phyloP scores from a whole-genome alignment of 2,797 vertebrate species.

The Brotula barbata region DNA sequence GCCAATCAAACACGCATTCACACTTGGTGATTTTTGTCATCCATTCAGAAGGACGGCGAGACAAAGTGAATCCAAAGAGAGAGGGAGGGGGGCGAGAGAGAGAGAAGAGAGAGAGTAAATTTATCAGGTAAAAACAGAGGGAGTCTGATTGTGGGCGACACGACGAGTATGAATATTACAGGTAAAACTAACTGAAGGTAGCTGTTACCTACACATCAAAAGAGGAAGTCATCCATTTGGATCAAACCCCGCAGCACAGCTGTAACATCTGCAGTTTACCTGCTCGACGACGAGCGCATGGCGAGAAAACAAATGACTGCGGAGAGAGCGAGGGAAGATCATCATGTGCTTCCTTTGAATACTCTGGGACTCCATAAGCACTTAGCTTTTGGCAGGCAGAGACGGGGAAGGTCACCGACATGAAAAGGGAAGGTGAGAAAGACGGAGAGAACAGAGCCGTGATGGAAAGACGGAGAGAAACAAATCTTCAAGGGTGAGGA shows the following conservation, averaged over 20 bases:
- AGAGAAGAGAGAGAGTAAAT: conserved; percentile 2
- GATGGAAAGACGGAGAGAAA: conserved; percentile 2
- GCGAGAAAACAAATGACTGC: conserved; percentile 66
- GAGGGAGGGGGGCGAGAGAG: conserved; percentile 10
- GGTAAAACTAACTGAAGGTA: conserved; percentile 40
- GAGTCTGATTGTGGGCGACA: conserved; percentile 9
- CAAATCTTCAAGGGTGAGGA: too few species aligned
- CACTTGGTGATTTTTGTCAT: conserved; percentile 56
- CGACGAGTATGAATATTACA: conserved; percentile 42
- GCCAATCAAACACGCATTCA: conserved; percentile 58
- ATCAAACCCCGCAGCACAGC: conserved; percentile 26
- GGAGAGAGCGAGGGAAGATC: conserved; percentile 37
- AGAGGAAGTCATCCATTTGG: conserved; percentile 34
- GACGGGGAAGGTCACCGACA: conserved; percentile 56
- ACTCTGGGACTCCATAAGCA: conserved; percentile 37
- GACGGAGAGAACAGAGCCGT: conserved; percentile 35
- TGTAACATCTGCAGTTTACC: conserved; percentile 59
- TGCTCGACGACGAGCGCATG: conserved; percentile 41
- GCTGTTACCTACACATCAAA: conserved; percentile 40
- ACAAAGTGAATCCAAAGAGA: conserved; percentile 33
- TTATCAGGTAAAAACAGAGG: conserved; percentile 4
- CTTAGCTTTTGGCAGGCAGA: conserved; percentile 54
- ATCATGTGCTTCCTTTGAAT: conserved; percentile 48
- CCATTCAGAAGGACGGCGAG: conserved; percentile 54
- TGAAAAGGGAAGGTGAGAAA: conserved; percentile 51